Evolutionary conservation across 2,113 vertebrate species (phyloP).

Genomic region (Hippopotamus amphibius): DNA sequence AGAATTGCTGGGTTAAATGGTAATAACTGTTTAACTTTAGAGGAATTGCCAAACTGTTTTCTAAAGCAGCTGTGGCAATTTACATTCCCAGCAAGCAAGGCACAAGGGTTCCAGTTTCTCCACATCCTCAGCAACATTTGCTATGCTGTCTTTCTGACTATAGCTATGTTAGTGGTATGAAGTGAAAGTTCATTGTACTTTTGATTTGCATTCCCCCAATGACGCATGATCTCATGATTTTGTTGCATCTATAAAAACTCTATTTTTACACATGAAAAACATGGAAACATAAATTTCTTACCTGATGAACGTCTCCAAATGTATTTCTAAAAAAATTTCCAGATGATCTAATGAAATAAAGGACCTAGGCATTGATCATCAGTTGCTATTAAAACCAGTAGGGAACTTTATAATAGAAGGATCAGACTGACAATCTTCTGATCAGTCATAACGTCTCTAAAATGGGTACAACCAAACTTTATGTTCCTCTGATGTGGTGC

Average conservation of each 20-base stretch:
- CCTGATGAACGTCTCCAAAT: conserved; percentile 42
- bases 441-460: background rate
- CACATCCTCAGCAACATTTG: background rate
- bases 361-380: background rate
- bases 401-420: conserved; percentile 2
- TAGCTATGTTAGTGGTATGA: background rate
- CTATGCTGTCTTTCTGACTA: background rate
- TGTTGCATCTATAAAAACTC: conserved; percentile 26
- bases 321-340: background rate
- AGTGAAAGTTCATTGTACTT: conserved; percentile 41
- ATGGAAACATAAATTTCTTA: conserved; percentile 41
- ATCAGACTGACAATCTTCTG: background rate
- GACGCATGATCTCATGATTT: conserved; percentile 54
- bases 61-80: background rate
- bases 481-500: background rate
- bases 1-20: background rate
- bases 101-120: background rate
- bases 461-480: background rate
- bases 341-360: conserved; percentile 22
- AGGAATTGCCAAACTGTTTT: background rate
- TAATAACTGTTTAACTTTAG: background rate
- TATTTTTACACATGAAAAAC: conserved; percentile 46
- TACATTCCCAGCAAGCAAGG: background rate
- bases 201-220: conserved; percentile 55
- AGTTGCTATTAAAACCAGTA: conserved; percentile 46